Conservation (phyloP, 2,888 invertebrate species). For the Andrena fulva region DNA sequence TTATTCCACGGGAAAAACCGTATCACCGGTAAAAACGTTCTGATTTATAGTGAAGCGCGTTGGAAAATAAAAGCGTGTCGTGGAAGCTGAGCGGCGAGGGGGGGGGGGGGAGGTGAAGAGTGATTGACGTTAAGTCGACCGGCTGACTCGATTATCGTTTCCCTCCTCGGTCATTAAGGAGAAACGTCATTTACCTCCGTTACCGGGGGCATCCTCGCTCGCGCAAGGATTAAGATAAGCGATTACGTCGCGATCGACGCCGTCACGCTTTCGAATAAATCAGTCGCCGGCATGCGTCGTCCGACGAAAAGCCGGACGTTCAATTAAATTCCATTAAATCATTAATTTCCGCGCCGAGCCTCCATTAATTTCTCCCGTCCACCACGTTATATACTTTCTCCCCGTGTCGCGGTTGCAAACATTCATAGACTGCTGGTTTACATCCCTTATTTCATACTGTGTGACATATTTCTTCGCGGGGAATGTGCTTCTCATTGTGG, state of each 20-base stretch:
- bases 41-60: constrained; percentile 79
- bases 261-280: constrained; percentile 65
- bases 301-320: constrained; percentile 61
- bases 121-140: constrained; percentile 79
- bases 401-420: too few relatives aligned
- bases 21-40: constrained; percentile 74
- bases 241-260: constrained; percentile 62
- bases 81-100: constrained; percentile 38
- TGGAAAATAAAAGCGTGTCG: constrained; percentile 64
- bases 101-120: constrained; percentile 24
- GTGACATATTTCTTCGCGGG: too few relatives aligned
- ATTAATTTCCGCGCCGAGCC: constrained; percentile 57
- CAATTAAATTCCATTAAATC: constrained; percentile 60
- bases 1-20: constrained; percentile 69
- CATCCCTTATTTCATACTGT: too few relatives aligned
- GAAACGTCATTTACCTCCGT: constrained; percentile 62
- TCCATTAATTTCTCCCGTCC: constrained; percentile 50
- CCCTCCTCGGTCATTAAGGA: constrained; percentile 75
- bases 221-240: constrained; percentile 73
- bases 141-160: constrained; percentile 77
- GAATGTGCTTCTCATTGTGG: not conserved
- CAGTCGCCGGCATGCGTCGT: constrained; percentile 29
- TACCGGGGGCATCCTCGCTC: constrained; percentile 36
- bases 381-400: not conserved
- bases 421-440: too few relatives aligned